A percentile compares a stretch with the other conserved stretches of the same genome.
Conservation (phyloP, 2,113 vertebrate genomes). For the Malurus melanocephalus region DNA sequence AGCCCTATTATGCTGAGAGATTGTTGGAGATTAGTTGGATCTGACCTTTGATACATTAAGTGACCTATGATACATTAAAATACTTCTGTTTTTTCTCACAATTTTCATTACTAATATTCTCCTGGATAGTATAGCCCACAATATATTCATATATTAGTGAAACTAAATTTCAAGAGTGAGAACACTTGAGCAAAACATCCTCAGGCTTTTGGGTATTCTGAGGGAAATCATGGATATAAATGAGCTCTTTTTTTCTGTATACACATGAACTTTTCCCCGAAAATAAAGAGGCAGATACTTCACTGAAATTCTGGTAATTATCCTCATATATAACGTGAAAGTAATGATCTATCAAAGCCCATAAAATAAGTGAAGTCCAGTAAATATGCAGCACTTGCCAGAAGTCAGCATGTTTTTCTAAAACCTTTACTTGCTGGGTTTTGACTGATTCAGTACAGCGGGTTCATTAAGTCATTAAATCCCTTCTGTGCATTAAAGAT, state of each 20-base stretch:
- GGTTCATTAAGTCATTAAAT: slow-evolving; percentile 26
- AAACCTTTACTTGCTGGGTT: background rate
- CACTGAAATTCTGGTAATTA: background rate
- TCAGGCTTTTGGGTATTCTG: background rate
- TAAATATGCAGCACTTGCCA: background rate
- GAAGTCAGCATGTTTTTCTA: background rate
- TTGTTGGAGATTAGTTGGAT: background rate
- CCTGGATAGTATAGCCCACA: background rate
- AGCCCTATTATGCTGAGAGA: background rate
- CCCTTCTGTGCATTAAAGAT: background rate
- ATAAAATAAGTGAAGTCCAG: background rate
- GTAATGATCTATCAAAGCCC: background rate
- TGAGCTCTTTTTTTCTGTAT: background rate
- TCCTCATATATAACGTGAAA: background rate
- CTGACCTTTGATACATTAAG: background rate
- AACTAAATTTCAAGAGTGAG: background rate
- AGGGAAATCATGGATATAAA: background rate
- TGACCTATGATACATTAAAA: background rate
- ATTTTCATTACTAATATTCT: background rate
- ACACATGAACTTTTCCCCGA: background rate
- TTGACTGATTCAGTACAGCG: background rate
- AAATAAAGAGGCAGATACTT: background rate
- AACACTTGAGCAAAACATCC: background rate
- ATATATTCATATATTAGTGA: background rate
- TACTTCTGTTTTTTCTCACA: background rate